Evolutionary conservation across 2,113 vertebrate species (phyloP).

Genomic region (Rhea americana): DNA sequence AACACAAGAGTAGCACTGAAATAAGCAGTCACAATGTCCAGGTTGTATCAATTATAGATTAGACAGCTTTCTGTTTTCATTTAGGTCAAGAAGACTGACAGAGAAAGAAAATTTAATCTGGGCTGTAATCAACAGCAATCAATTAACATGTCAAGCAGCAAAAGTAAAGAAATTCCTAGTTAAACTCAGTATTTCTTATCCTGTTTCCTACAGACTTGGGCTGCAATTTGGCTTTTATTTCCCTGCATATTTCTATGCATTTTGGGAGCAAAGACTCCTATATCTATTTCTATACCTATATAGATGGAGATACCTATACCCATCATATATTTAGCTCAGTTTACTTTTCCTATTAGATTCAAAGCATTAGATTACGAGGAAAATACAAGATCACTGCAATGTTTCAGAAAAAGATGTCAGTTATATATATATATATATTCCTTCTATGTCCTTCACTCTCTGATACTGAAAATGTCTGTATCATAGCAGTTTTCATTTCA

Average conservation of each 20-base stretch:
- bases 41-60: background rate
- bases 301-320: too few relatives aligned
- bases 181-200: background rate
- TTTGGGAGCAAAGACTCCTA: background rate
- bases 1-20: background rate
- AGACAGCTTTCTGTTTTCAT: background rate
- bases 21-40: background rate
- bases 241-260: background rate
- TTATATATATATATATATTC: background rate
- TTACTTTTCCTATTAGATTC: background rate
- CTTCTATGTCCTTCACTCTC: conserved; percentile 43
- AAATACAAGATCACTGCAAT: background rate
- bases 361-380: background rate
- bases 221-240: background rate
- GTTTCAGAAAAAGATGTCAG: conserved; percentile 4
- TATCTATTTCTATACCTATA: background rate
- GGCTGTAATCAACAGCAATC: background rate
- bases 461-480: conserved; percentile 57
- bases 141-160: background rate
- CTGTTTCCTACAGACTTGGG: background rate
- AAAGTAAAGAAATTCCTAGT: background rate
- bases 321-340: background rate
- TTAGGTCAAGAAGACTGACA: background rate
- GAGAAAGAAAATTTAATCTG: background rate
- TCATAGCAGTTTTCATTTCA: conserved; percentile 54